These are phyloP conservation scores for Drosophila cognata DNA, from an alignment of 2,888 invertebrate species.

Conservation along the genomic window DNA sequence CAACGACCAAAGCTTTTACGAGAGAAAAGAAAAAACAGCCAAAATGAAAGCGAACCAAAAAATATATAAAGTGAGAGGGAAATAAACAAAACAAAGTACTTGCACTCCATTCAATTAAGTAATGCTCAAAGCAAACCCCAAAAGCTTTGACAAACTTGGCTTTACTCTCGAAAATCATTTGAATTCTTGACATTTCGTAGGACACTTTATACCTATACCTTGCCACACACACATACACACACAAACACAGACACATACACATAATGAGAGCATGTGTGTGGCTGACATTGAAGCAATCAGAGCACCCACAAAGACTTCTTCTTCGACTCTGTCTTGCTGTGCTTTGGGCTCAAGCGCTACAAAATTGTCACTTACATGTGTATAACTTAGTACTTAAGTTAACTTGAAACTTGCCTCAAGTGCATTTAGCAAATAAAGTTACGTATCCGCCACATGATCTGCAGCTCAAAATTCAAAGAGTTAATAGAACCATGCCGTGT, in stretches of 20 bases:
- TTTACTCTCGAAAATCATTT: constrained; percentile 62
- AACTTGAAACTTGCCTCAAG: constrained; percentile 40
- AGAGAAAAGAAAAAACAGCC: constrained; percentile 2
- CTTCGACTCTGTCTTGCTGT: constrained; percentile 18
- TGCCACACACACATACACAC: background rate
- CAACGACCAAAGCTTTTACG: constrained; percentile 29
- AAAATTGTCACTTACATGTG: constrained; percentile 69
- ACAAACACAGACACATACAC: constrained; percentile 3
- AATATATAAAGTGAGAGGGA: background rate
- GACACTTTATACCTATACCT: background rate
- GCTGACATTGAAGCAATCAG: constrained; percentile 46
- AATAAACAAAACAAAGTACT: constrained; percentile 63
- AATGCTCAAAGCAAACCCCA: constrained; percentile 46
- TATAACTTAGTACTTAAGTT: constrained; percentile 57
- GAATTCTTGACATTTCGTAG: constrained; percentile 64
- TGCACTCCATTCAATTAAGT: constrained; percentile 77
- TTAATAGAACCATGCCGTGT: background rate
- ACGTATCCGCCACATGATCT: constrained; percentile 32
- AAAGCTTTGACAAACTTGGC: constrained; percentile 48
- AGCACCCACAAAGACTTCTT: constrained; percentile 35
- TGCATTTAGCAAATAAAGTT: background rate
- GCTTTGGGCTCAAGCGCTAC: constrained; percentile 33
- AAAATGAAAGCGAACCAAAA: constrained; percentile 2
- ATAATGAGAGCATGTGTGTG: constrained; percentile 16
- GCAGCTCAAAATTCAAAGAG: background rate